Evolutionary conservation across 1,140 invertebrate species (phyloP), one percentile per base, ranked within the genome.

Genomic region (Drosophila orosa): DNA sequence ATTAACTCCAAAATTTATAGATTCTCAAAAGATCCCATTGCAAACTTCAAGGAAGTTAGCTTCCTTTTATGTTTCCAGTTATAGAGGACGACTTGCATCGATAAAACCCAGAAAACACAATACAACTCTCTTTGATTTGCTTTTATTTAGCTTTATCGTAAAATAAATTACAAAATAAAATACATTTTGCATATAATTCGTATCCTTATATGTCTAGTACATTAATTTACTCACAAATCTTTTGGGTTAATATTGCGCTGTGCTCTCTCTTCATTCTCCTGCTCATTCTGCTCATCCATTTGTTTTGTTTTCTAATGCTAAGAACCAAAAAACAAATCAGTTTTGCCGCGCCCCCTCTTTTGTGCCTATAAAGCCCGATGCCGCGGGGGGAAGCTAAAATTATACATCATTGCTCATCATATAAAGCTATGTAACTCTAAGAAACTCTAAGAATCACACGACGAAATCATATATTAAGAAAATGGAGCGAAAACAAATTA

Each of bases 91-190:
- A n/a, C n/a, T n/a, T n/a, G n/a, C n/a, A n/a, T n/a, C n/a, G n/a
- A n/a, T 27, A 52, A 35, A 37, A n/a, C 4, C 17, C 33, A 31
- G 3, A 55, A 25, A 25, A 44, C 12, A 22, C n/a, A 66, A 25
- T 0, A 17, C 1, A 17, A 13, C 19, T 47, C 12, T 80, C 78
- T 76, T 77, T 82, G 79, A 76, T 79, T 86, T 79, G 67, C 57
- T 86, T 87, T 86, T 83, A 77, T 86, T 86, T 74, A 74, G 62
- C 79, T 62, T 79, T 82, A 73, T 82, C 79, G 84, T 87, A 87
- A 87, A 87, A 87, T 87, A 89, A 87, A 84, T 87, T 87, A 87
- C 69, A 86, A 86, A 86, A 86, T 87, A 87, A 87, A 87, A 87
- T 80, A 78, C 76, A 80, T 78, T 77, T 82, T 79, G 75, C 84